Conservation (phyloP, 2,888 invertebrate species). For the Tinea trinotella region DNA sequence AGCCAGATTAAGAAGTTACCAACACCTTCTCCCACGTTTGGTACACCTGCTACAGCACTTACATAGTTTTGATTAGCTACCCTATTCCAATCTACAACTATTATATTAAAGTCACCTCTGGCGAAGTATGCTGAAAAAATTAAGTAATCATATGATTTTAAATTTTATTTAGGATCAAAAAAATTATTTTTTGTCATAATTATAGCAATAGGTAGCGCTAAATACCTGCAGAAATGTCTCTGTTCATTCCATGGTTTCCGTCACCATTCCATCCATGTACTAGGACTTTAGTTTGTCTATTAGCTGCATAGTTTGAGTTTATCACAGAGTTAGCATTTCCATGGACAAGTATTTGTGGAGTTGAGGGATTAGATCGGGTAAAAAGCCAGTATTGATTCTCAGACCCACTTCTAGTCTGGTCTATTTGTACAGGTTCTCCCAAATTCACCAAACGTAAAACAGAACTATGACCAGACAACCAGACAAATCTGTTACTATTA, state of each 20-base stretch:
- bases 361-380: slow-evolving; percentile 36
- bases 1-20: slow-evolving; percentile 56
- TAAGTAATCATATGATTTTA: not conserved
- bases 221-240: slow-evolving; percentile 31
- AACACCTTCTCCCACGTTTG: slow-evolving; percentile 41
- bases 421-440: slow-evolving; percentile 30
- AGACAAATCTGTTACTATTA: slow-evolving; percentile 46
- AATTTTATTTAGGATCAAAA: not conserved
- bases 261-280: slow-evolving; percentile 51
- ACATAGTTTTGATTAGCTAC: slow-evolving; percentile 35
- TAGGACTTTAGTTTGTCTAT: slow-evolving; percentile 36
- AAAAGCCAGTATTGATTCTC: slow-evolving; percentile 42
- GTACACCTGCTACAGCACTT: slow-evolving; percentile 40
- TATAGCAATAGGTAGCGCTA: too few relatives aligned
- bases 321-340: slow-evolving; percentile 38
- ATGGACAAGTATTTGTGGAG: slow-evolving; percentile 36
- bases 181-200: too few relatives aligned
- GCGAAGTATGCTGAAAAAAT: slow-evolving; percentile 33
- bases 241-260: slow-evolving; percentile 36
- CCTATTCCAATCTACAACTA: slow-evolving; percentile 52
- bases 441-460: slow-evolving; percentile 40
- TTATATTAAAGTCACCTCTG: slow-evolving; percentile 44
- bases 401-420: slow-evolving; percentile 32
- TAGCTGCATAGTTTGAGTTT: slow-evolving; percentile 36
- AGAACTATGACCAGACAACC: slow-evolving; percentile 45